Percentiles rank a stretch among this genome's conserved stretches.
Conservation (phyloP, 1,140 invertebrate genomes). For the Argopecten irradians region DNA sequence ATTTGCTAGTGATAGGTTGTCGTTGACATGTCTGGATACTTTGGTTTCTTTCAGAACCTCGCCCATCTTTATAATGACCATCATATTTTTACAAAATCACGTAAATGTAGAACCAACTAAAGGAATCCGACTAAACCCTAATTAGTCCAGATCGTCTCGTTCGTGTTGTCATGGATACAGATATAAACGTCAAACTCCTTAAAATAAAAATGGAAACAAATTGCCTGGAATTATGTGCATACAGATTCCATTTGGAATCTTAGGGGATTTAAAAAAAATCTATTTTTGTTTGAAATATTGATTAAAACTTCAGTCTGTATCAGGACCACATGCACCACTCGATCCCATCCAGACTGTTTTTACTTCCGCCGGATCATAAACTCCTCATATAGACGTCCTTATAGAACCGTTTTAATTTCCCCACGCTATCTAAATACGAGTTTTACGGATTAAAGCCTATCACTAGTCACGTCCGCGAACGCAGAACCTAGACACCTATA, state of each 20-base stretch:
- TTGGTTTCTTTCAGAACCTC: no score
- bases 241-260: not conserved
- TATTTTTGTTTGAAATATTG: not conserved
- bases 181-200: no score
- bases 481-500: not conserved
- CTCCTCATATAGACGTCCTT: not conserved
- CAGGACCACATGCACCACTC: not conserved
- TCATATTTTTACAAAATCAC: no score
- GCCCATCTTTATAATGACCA: no score
- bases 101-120: no score
- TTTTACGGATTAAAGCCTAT: not conserved
- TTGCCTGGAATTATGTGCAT: no score
- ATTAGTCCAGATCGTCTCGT: no score
- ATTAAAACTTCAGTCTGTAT: not conserved
- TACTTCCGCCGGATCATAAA: not conserved
- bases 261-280: not conserved
- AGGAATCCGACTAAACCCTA: no score
- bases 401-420: not conserved
- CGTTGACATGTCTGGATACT: no score
- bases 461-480: not conserved
- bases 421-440: not conserved
- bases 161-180: no score
- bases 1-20: no score
- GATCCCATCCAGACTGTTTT: not conserved
- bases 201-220: no score